Conservation (phyloP, 2,113 vertebrate genomes). For the Calidris pugnax region DNA sequence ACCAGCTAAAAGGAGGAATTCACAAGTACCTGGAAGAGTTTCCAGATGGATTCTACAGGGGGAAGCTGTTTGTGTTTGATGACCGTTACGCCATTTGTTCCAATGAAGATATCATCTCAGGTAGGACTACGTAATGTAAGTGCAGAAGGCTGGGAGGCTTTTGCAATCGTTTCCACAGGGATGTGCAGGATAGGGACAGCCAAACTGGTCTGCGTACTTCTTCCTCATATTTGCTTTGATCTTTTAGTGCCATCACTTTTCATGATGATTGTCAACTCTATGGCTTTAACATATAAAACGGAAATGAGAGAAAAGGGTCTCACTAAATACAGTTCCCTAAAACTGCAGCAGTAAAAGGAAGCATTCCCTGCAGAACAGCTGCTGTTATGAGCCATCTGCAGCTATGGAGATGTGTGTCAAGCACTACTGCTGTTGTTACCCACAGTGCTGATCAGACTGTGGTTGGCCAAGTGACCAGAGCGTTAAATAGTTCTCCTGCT, state of each 20-base stretch:
- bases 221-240: background rate
- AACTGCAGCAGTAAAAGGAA: background rate
- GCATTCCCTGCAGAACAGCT: background rate
- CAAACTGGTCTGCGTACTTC: background rate
- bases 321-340: background rate
- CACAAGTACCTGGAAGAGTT: slow-evolving; percentile 95
- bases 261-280: background rate
- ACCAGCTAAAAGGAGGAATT: slow-evolving; percentile 96
- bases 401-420: background rate
- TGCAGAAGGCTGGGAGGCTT: background rate
- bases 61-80: slow-evolving; percentile 97
- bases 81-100: slow-evolving; percentile 91
- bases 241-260: background rate
- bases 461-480: background rate
- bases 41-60: slow-evolving; percentile 92
- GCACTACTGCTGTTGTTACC: background rate
- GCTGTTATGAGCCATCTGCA: background rate
- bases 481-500: background rate
- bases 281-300: background rate
- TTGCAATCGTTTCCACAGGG: background rate
- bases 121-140: slow-evolving; percentile 68
- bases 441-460: background rate
- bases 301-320: background rate
- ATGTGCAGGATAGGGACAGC: background rate
- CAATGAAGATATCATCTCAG: slow-evolving; percentile 87